These are phyloP conservation scores for Bradysia coprophila DNA, from an alignment of 1,140 invertebrate species.

Conservation along the genomic window DNA sequence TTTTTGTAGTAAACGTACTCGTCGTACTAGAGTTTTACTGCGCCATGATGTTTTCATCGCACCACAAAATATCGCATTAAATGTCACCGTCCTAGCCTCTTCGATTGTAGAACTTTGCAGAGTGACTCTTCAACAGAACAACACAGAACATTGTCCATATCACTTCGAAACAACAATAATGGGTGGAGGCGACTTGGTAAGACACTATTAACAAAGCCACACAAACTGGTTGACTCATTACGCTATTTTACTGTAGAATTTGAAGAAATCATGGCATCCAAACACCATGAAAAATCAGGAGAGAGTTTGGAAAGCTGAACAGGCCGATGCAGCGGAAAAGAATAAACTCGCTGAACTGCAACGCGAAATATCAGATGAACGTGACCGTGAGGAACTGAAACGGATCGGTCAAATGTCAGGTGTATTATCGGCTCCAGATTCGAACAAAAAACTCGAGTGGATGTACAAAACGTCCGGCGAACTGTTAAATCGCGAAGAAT, in stretches of 20 bases:
- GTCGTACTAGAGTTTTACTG: no score
- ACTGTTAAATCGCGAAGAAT: constrained; percentile 62
- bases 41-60: no score
- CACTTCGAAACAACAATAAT: no score
- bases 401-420: constrained; percentile 37
- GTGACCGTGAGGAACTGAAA: constrained; percentile 42
- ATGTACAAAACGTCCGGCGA: constrained; percentile 56
- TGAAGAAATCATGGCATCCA: constrained; percentile 66
- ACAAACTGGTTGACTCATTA: background rate
- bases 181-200: constrained; percentile 37
- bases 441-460: constrained; percentile 63
- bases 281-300: constrained; percentile 61
- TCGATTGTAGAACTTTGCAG: no score
- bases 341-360: constrained; percentile 45
- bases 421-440: constrained; percentile 28
- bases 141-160: no score
- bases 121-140: no score
- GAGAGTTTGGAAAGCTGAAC: constrained; percentile 58
- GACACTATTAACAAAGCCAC: constrained; percentile 5
- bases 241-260: constrained; percentile 29
- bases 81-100: no score
- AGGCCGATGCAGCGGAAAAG: constrained; percentile 46
- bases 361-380: constrained; percentile 43
- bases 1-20: no score
- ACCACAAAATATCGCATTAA: no score